Evolutionary conservation across 2,797 vertebrate species (phyloP).

Genomic region (Brachyalestes nurse): DNA sequence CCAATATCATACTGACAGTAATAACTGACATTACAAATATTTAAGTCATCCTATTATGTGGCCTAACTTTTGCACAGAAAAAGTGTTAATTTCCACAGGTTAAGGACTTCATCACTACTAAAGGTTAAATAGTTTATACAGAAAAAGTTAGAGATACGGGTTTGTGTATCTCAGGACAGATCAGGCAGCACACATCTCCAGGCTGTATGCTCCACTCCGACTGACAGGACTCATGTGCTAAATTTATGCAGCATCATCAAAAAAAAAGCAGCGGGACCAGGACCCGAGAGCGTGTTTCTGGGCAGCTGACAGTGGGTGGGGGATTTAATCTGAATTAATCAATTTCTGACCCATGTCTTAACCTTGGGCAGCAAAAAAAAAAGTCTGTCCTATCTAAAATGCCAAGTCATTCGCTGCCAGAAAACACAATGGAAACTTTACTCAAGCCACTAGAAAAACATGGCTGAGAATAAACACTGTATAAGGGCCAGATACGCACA

Average conservation of each 20-base stretch:
- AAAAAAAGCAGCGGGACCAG: conserved; percentile 19
- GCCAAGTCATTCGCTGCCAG: conserved; percentile 50
- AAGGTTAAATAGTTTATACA: not conserved
- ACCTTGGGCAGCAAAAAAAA: conserved; percentile 43
- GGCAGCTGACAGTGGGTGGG: conserved; percentile 9
- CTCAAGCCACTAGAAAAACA: not conserved
- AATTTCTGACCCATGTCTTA: conserved; percentile 55
- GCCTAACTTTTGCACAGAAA: not conserved
- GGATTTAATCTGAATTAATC: conserved; percentile 50
- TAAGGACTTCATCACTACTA: not conserved
- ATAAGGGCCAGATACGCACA: not conserved
- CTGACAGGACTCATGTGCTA: conserved; percentile 34
- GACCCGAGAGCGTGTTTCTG: not conserved
- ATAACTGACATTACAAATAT: not conserved
- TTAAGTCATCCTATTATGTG: too few species aligned
- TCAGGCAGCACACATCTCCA: conserved; percentile 12
- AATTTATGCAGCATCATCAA: conserved; percentile 44
- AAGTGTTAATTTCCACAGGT: not conserved
- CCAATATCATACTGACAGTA: not conserved
- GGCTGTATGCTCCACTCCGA: not conserved
- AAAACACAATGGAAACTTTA: conserved; percentile 16
- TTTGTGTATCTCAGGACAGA: not conserved
- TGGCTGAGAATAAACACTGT: not conserved
- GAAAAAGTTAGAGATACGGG: not conserved
- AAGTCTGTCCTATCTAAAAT: conserved; percentile 56